Base-by-base conservation (phyloP, 2,113 vertebrate genomes). In the Ramphastos sulfuratus region DNA sequence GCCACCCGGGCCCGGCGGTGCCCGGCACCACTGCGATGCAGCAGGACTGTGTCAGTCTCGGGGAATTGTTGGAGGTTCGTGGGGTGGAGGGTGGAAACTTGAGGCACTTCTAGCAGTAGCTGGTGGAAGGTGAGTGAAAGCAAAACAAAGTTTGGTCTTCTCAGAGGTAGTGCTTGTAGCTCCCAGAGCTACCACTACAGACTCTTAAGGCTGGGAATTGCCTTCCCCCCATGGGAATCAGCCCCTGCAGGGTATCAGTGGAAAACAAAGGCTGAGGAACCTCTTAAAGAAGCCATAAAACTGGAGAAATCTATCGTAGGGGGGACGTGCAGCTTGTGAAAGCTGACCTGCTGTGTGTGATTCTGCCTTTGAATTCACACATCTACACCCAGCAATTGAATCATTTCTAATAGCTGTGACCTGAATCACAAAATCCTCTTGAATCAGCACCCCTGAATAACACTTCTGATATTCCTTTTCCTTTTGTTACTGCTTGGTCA, bases 351-450 rank as follows among this genome's bases (percentile, higher is more conserved):
- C 67, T 87, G 33, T 33, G 50, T 9, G 20, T 50, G 42, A 42
- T 64, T 39, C 46, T 14, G 20, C 31, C 46, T 90, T 76, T 73
- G 39, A 72, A 77, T 50, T 84, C 85, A 30, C 30, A 65, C 19
- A 25, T 59, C 18, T 27, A 18, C n/a, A 39, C 13, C 0, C 0
- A 78, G 42, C 59, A 52, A 6, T 1, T 12, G 33, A 85, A 44
- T 60, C 4, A 31, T 30, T 89, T 44, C 58, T 56, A 65, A 37
- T 15, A 10, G 1, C 17, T 19, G 24, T 25, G 58, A 67, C 69
- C 42, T 35, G 48, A 75, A 42, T 65, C 48, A n/a, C 74, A 79
- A 19, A 31, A 24, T 15, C 15, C 31, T 33, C 10, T 46, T 27
- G 46, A 66, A 54, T 78, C 46, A 78, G 28, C 37, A 35, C 11